Base-by-base conservation (phyloP, 1,140 invertebrate species). In the Adelges cooleyi region DNA sequence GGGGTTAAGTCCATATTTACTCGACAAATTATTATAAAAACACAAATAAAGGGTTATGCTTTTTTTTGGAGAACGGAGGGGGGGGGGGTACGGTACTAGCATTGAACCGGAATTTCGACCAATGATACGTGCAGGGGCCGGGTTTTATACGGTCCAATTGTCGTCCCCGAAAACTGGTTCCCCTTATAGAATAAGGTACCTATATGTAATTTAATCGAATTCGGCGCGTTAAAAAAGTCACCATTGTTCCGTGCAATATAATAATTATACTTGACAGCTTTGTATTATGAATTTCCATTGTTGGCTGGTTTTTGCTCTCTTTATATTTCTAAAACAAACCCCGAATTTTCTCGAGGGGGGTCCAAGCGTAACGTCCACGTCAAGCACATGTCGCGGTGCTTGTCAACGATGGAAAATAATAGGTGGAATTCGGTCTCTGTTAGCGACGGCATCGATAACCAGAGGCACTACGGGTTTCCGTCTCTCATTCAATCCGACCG, bases 191-290 rank as follows among this genome's bases (percentile, higher is more conserved):
- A 20, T 4, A 44, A 44, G 40, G n/a, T n/a, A n/a, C n/a, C n/a
- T n/a, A n/a, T n/a, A n/a, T n/a, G n/a, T n/a, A n/a, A n/a, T n/a
- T n/a, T n/a, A n/a, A 17, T 42, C 54, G 29, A 6, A 6, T 33
- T 33, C 29, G 11, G 29, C n/a, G n/a, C n/a, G n/a, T n/a, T n/a
- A n/a, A n/a, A 44, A 59, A 25, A 27, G 54, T 3, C 54, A n/a
- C n/a, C n/a, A 59, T 59, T 59, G 54, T 59, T 54, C 22, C 44
- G 54, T 59, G 54, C 25, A 44, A 59, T 29, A 13, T 36, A 33
- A 33, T 33, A 33, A 33, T 33, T 33, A 33, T 33, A 5, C 29
- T 33, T 33, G 11, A 11, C 11, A 11, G 29, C 29, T 33, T 11
- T 33, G 11, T 11, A 33, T 33, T 15, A 49, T 3, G 22, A 9